Percentiles rank a stretch among this genome's conserved stretches.
Evolutionary conservation across 1,140 invertebrate species (phyloP).

Genomic region (Drosophila saltans): DNA sequence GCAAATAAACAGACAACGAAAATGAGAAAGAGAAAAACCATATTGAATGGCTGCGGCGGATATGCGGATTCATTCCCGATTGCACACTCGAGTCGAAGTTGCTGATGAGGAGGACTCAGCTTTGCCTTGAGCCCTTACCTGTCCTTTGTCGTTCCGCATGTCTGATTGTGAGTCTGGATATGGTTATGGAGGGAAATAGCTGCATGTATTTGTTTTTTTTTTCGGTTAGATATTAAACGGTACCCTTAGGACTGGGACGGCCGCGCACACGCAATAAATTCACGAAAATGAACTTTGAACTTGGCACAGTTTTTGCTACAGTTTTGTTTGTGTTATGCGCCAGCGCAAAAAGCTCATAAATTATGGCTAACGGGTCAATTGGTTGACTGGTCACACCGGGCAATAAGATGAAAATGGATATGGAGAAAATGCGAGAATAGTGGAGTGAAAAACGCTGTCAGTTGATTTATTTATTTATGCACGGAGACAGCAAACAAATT

Average conservation of each 20-base stretch:
- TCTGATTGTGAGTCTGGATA: neutral
- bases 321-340: constrained; percentile 10
- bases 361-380: constrained; percentile 50
- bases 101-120: constrained; percentile 6
- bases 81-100: constrained; percentile 70
- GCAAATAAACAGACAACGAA: neutral
- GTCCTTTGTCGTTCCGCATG: constrained; percentile 39
- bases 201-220: too few relatives aligned
- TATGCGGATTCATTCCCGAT: constrained; percentile 65
- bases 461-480: constrained; percentile 68
- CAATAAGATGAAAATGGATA: constrained; percentile 19
- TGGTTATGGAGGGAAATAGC: too few relatives aligned
- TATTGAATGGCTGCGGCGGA: constrained; percentile 24
- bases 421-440: neutral
- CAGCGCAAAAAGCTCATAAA: constrained; percentile 29
- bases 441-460: constrained; percentile 14
- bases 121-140: constrained; percentile 42
- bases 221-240: constrained; percentile 45
- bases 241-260: constrained; percentile 65
- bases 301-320: constrained; percentile 21
- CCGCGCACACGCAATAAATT: constrained; percentile 75
- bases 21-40: constrained; percentile 15
- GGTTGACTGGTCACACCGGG: constrained; percentile 25
- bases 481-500: constrained; percentile 37
- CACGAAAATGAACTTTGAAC: constrained; percentile 47